These are phyloP conservation scores for Solenopsis fugax DNA, from an alignment of 1,140 invertebrate genomes.

Conservation along the genomic window DNA sequence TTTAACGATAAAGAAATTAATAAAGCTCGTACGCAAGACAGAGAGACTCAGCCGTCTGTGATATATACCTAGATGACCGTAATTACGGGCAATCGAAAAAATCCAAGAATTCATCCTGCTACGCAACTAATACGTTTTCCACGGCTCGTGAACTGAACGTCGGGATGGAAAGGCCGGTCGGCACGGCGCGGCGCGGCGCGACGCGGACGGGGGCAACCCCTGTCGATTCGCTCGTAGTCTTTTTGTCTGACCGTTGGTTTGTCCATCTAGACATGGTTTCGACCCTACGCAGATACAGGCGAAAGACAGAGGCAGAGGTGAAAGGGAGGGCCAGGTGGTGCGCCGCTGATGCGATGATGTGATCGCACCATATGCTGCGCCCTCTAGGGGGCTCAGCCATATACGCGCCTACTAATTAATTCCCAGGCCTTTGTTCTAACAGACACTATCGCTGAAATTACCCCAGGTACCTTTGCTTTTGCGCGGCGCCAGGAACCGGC, in stretches of 20 bases:
- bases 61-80: conserved; percentile 9
- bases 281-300: conserved; percentile 69
- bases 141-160: conserved; percentile 69
- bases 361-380: conserved; percentile 85
- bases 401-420: conserved; percentile 85
- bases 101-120: conserved; percentile 57
- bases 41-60: conserved; percentile 8
- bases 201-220: conserved; percentile 56
- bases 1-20: conserved; percentile 18
- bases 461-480: conserved; percentile 66
- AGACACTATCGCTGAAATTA: conserved; percentile 76
- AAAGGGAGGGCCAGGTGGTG: conserved; percentile 83
- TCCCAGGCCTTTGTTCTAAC: conserved; percentile 85
- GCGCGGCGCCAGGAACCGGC: conserved; percentile 52
- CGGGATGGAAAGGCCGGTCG: conserved; percentile 10
- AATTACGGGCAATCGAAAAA: conserved; percentile 59
- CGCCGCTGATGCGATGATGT: conserved; percentile 80
- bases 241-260: conserved; percentile 74
- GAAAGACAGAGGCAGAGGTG: conserved; percentile 60
- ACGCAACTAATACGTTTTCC: conserved; percentile 64
- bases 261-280: conserved; percentile 74
- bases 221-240: conserved; percentile 71
- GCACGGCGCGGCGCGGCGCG: conserved; percentile 18
- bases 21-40: not conserved
- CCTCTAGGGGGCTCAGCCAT: conserved; percentile 81